Percentiles rank a stretch among this genome's conserved stretches.
These are phyloP conservation scores for Rafetus swinhoei DNA, from an alignment of 2,113 vertebrate genomes.

Conservation along the genomic window DNA sequence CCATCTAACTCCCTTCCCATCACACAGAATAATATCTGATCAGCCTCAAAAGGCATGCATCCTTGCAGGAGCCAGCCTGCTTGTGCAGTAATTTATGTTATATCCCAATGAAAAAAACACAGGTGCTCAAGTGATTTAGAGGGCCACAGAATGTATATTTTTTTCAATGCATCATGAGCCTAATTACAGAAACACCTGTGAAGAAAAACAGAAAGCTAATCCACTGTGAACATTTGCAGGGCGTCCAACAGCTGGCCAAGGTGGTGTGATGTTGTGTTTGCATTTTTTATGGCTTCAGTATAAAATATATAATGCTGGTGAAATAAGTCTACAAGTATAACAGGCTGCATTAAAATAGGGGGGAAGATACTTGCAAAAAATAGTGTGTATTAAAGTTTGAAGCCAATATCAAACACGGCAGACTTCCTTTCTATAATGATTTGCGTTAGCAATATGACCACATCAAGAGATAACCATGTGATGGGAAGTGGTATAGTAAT, in stretches of 20 bases:
- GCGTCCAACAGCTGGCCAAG: neutral
- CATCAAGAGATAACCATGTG: too few relatives aligned
- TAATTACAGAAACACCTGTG: neutral
- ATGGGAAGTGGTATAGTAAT: neutral
- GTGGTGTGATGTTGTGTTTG: neutral
- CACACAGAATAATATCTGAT: neutral
- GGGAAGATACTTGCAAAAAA: neutral
- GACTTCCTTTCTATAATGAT: neutral
- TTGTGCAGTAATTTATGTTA: neutral
- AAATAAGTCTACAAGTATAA: neutral
- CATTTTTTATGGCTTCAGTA: neutral
- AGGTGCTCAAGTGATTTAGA: neutral
- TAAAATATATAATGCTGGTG: neutral
- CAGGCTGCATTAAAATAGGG: neutral
- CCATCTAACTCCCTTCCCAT: neutral
- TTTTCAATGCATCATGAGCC: neutral
- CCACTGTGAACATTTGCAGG: neutral
- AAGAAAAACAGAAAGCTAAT: neutral
- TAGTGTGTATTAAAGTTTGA: neutral
- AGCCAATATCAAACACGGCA: neutral
- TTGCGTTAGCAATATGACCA: neutral
- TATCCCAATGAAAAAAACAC: neutral
- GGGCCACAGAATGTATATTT: neutral
- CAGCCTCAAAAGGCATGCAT: neutral
- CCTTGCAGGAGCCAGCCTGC: neutral